Base-by-base conservation (phyloP, 1,140 invertebrate genomes). In the Pseudomyrmex pallidus region DNA sequence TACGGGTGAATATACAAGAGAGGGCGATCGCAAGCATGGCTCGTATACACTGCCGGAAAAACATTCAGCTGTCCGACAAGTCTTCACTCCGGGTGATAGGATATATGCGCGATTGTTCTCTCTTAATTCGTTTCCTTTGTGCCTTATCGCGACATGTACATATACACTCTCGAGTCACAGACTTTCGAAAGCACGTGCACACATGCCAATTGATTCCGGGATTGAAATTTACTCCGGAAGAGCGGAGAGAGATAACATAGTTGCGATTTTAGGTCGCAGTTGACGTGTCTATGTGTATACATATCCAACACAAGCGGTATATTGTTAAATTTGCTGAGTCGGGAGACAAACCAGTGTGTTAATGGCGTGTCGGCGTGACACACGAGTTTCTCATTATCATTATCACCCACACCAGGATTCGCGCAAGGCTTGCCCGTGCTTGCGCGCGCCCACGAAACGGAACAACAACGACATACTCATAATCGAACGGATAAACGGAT, bases 401-500 rank as follows among this genome's bases (percentile, higher is more conserved):
- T 48, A 17, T 74, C 78, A 74, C 72, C 61, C 48, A 74, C 48
- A 82, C 17, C 25, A 35, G 7, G 46, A 63, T 22, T 20, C 9
- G 25, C 4, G 25, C n/a, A 44, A 17, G 8, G 22, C 22, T 44
- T 15, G 13, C 17, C 25, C 52, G 44, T 52, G 72, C 15, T 7
- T 25, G 20, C 62, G 48, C 70, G 56, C 67, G 46, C 35, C 7
- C 57, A 48, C 61, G 22, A 57, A 50, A 44, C 68, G 56, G 25
- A 35, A 35, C 35, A 35, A 62, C 70, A 67, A 84, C 80, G 70
- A 17, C 66, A 17, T 17, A 57, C 84, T 89, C 87, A 80, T 89
- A 85, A 89, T 85, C 88, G 72, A 62, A 50, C 70, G 52, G 82
- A 89, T 85, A 89, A 84, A 89, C 74, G 84, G 76, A 85, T 85